Conservation (phyloP, 1,140 invertebrate species). For the Dinoponera quadriceps region DNA sequence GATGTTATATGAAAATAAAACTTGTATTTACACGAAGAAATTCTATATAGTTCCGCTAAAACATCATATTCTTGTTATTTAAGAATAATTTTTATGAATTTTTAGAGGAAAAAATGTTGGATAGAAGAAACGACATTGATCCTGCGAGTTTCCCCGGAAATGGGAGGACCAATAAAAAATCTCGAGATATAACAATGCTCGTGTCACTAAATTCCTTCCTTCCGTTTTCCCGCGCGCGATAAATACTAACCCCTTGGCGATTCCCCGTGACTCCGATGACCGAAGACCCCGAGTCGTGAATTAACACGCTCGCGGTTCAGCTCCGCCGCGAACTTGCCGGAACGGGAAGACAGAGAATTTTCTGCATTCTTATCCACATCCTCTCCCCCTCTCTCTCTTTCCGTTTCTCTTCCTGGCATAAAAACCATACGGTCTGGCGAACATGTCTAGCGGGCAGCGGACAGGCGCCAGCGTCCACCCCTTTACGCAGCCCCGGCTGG, state of each 20-base stretch:
- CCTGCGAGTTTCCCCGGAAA: no score
- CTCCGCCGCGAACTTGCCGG: conserved; percentile 33
- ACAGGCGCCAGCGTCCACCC: conserved; percentile 73
- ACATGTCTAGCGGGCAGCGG: conserved; percentile 73
- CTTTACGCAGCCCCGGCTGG: conserved; percentile 68
- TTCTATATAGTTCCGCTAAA: no score
- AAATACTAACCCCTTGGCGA: neutral
- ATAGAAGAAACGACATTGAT: no score
- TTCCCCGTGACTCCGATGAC: neutral
- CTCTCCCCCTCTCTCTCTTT: conserved; percentile 43
- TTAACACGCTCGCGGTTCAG: conserved; percentile 45
- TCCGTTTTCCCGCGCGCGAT: neutral
- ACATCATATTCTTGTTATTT: no score
- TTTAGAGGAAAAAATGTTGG: no score
- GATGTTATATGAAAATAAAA: no score
- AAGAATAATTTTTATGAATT: no score
- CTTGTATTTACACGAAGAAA: no score
- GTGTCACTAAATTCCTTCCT: neutral
- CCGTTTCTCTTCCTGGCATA: conserved; percentile 65
- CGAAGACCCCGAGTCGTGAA: neutral
- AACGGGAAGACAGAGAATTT: conserved; percentile 44
- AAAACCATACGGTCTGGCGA: conserved; percentile 74
- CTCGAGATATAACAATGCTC: no score
- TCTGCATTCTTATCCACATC: conserved; percentile 64
- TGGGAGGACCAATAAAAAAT: no score